Base-by-base conservation (phyloP, 1,140 invertebrate species). In the Eubasilissa regina region DNA sequence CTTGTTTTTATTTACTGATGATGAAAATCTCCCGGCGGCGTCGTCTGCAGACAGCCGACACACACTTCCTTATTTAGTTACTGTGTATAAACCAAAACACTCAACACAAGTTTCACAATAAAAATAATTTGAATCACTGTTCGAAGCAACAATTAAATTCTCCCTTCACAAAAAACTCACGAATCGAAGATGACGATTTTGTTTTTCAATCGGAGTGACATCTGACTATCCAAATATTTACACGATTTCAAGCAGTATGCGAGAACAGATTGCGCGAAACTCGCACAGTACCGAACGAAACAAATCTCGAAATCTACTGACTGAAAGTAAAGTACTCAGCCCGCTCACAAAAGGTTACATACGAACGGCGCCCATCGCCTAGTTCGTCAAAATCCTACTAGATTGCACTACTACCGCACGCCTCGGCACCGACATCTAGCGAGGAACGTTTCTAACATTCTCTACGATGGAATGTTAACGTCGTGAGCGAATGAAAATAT, bases 71-170 rank as follows among this genome's bases (percentile, higher is more conserved):
- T 78, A 78, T 78, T 78, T 78, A 75, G 76, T 78, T 58, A 48
- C 56, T 55, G 35, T 56, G 73, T 44, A 66, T 19, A 75, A 81
- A 81, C 76, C 80, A 81, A 77, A 81, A 81, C 80, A 81, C 47
- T 35, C 43, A 55, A 62, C 76, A 81, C 76, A 81, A 81, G 77
- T 78, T 78, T 81, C 80, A 81, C 76, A 78, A 78, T 15, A 75
- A 68, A 68, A 72, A 44, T 74, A 21, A 56, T 56, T 47, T 70
- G 19, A 43, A 44, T 21, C 77, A 75, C 58, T 78, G 56, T 47
- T 17, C n/a, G 47, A 10, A 47, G 45, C 43, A 75, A 55, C 45
- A 66, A 55, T 53, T 53, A 3, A 15, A 60, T 60, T 56, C 35
- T 73, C 53, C 13, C 19, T 51, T 17, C 56, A 77, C 75, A 44